A percentile compares a stretch with the other conserved stretches of the same genome.
Conservation (phyloP, 1,140 invertebrate species). For the Andrena cerasifolii region DNA sequence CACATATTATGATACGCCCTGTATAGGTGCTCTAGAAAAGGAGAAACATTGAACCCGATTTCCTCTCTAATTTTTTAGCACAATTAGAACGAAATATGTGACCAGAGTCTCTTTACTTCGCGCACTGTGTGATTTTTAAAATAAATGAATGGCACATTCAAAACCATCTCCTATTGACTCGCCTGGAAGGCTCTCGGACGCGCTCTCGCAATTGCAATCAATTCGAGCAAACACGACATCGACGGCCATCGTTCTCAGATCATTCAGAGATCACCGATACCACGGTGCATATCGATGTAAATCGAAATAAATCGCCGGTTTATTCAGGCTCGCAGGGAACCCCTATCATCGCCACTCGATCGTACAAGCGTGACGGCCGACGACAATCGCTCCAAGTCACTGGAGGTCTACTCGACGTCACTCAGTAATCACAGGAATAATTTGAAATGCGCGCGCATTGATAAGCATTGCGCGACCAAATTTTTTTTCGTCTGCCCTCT, state of each 20-base stretch:
- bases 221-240: slow-evolving; percentile 35
- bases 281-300: slow-evolving; percentile 5
- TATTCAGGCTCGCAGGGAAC: slow-evolving; percentile 39
- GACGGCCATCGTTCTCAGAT: slow-evolving; percentile 55
- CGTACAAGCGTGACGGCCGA: slow-evolving; percentile 14
- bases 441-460: slow-evolving; percentile 9
- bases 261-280: slow-evolving; percentile 24
- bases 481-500: neutral
- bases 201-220: slow-evolving; percentile 50
- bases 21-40: too few species aligned
- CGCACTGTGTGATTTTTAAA: too few species aligned
- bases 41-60: too few species aligned
- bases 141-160: neutral
- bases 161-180: neutral
- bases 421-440: slow-evolving; percentile 34
- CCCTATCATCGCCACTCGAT: slow-evolving; percentile 45
- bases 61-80: too few species aligned
- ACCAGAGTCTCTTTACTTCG: too few species aligned
- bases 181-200: slow-evolving; percentile 26
- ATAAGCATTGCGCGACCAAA: slow-evolving; percentile 3
- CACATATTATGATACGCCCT: too few species aligned
- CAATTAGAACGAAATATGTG: too few species aligned
- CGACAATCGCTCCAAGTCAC: slow-evolving; percentile 57
- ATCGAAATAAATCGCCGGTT: slow-evolving; percentile 59
- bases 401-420: slow-evolving; percentile 48